Percentiles rank a stretch among this genome's conserved stretches.
These are phyloP conservation scores for Teleogryllus oceanicus DNA, from an alignment of 2,888 invertebrate species.

Conservation along the genomic window DNA sequence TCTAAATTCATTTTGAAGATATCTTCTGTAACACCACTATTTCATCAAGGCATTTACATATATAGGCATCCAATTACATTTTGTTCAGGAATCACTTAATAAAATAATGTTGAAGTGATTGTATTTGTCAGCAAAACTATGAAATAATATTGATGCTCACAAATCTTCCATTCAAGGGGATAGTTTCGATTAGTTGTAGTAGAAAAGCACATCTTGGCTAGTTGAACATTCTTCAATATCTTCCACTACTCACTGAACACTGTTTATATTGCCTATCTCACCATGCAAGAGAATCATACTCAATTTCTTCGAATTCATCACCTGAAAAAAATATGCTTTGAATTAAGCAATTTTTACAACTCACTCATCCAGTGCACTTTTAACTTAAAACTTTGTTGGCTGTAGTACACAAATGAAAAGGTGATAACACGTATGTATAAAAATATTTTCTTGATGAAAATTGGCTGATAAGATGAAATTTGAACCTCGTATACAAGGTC, in stretches of 20 bases:
- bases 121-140: too few relatives aligned
- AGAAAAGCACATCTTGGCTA: too few relatives aligned
- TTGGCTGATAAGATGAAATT: not conserved
- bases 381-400: not conserved
- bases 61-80: too few relatives aligned
- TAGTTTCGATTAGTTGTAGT: too few relatives aligned
- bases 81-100: too few relatives aligned
- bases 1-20: too few relatives aligned
- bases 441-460: not conserved
- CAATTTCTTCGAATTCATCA: slow-evolving; percentile 7
- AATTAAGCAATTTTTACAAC: slow-evolving; percentile 7
- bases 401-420: not conserved
- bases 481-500: not conserved
- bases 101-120: too few relatives aligned
- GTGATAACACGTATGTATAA: not conserved
- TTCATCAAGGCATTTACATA: too few relatives aligned
- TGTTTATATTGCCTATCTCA: not conserved
- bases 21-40: too few relatives aligned
- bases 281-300: slow-evolving; percentile 9
- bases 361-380: not conserved
- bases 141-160: too few relatives aligned
- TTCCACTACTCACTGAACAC: not conserved
- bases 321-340: slow-evolving; percentile 9
- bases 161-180: too few relatives aligned
- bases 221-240: not conserved